These are phyloP conservation scores for Penaeus chinensis DNA, from an alignment of 1,140 invertebrate species.

Conservation along the genomic window DNA sequence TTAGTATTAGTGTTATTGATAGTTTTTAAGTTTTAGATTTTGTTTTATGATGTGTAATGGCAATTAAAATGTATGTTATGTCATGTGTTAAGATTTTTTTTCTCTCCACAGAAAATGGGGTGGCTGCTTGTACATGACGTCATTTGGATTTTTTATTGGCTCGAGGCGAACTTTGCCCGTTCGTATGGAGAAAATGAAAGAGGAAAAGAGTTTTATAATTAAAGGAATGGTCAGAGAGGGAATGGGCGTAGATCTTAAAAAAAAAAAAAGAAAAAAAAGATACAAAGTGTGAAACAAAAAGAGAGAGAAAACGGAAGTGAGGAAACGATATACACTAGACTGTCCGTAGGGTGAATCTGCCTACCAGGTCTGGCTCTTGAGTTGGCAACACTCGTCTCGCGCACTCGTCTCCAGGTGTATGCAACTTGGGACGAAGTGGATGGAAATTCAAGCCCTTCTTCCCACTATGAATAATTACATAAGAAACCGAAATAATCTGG, in stretches of 20 bases:
- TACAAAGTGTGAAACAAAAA: not conserved
- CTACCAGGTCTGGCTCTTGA: not conserved
- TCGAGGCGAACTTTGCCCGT: not conserved
- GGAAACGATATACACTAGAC: not conserved
- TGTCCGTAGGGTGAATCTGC: not conserved
- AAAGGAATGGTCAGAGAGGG: not conserved
- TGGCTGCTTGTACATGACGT: conserved; percentile 3
- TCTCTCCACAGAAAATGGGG: conserved; percentile 2
- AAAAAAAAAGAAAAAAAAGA: not conserved
- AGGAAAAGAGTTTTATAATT: not conserved
- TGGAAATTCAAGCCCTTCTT: conserved; percentile 89
- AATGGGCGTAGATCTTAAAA: not conserved
- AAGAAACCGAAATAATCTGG: too few species aligned
- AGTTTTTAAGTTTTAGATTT: too few species aligned
- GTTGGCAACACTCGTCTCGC: not conserved
- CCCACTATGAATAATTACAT: too few species aligned
- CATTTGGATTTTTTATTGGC: not conserved
- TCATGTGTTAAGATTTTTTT: not conserved
- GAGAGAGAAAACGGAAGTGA: not conserved
- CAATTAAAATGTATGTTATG: too few species aligned
- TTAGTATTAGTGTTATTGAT: too few species aligned
- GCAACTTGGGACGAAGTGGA: conserved; percentile 66
- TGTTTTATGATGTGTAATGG: too few species aligned
- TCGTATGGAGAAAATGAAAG: not conserved
- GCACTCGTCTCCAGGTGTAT: not conserved